Evolutionary conservation across 1,140 invertebrate species (phyloP).

Genomic region (Wasmannia auropunctata): DNA sequence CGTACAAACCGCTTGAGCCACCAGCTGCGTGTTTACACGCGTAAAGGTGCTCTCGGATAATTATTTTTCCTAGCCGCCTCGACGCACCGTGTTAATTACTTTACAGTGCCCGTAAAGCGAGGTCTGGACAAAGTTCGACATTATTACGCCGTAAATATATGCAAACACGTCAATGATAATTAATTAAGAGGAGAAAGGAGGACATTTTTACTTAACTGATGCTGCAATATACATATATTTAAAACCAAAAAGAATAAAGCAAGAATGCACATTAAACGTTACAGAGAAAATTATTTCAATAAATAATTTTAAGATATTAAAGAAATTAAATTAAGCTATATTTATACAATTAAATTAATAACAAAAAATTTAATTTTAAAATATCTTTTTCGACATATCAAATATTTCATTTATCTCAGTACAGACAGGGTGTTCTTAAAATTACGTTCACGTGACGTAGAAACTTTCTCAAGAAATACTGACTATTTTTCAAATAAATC

Average conservation of each 20-base stretch:
- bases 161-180: conserved; percentile 35
- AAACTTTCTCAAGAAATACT: background rate
- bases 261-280: background rate
- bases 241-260: background rate
- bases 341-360: background rate
- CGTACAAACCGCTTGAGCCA: conserved; percentile 50
- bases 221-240: background rate
- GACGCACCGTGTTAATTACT: conserved; percentile 66
- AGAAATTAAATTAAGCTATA: background rate
- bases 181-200: background rate
- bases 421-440: background rate
- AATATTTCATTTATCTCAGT: background rate
- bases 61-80: conserved; percentile 68
- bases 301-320: background rate
- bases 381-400: background rate
- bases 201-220: background rate
- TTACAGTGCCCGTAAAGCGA: conserved; percentile 56
- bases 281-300: background rate
- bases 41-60: conserved; percentile 58
- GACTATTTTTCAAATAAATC: background rate
- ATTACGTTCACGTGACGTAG: background rate
- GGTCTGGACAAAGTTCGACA: conserved; percentile 1
- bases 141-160: conserved; percentile 40
- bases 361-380: conserved; percentile 4
- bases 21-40: conserved; percentile 65